Base-by-base conservation (phyloP, 1,140 invertebrate species). In the Heliconius melpomene region DNA sequence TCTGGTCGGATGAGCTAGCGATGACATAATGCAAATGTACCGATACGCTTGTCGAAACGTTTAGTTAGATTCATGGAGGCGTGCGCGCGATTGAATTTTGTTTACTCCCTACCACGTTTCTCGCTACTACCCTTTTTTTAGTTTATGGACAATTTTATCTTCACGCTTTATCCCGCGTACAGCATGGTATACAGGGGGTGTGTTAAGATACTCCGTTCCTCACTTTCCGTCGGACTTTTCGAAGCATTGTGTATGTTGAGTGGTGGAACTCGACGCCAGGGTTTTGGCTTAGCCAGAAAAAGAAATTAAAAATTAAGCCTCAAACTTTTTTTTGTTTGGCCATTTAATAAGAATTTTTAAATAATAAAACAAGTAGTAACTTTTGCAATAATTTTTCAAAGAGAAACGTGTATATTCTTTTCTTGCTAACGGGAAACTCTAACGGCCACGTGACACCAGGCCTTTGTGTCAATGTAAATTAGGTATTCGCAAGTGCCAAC, bases 21-120 rank as follows among this genome's bases (percentile, higher is more conserved):
- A 88, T 86, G 84, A 89, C 82, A 86, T 87, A 83, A 92, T 92
- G 90, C 87, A 92, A 92, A 93, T 93, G 86, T 87, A 83, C 77
- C 84, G 75, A 79, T 60, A 83, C 82, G 86, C 87, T 78, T 91
- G 92, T 92, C 90, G 91, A 87, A 90, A 89, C 89, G 89, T 87
- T 92, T 89, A 80, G 84, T 79, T 78, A 88, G 86, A 87, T 88
- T 89, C 87, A 87, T 87, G 78, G 83, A 77, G 75, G 83, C 84
- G 66, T 82, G 77, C 87, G 87, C 78, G 75, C 86, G 87, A 91
- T 91, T 90, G 84, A 84, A 79, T 88, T 84, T 83, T 84, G 73
- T 79, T 77, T 80, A 79, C 77, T 50, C 74, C 60, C 72, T 74
- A 77, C 74, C 29, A 76, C 54, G 77, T 60, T 46, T 60, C 77